Percentiles rank a stretch among this genome's conserved stretches.
phyloP scores from a whole-genome alignment of 2,113 vertebrate species.

The Urocynchramus pylzowi region DNA sequence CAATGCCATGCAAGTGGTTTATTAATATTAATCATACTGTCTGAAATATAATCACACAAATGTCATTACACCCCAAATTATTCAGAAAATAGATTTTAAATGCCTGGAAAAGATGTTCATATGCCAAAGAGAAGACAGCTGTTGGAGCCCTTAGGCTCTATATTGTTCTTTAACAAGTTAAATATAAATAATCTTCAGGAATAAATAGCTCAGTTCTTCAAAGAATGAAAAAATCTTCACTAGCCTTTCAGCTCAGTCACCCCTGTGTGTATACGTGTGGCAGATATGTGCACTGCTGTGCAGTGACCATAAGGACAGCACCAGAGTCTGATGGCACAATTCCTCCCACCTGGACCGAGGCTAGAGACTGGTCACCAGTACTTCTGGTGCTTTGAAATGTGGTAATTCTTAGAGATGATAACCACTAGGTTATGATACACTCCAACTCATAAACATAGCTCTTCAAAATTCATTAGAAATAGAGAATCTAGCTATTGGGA shows the following conservation, averaged over 20 bases:
- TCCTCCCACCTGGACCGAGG: not conserved
- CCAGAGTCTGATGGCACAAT: not conserved
- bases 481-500: not conserved
- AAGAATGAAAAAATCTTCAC: not conserved
- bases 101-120: not conserved
- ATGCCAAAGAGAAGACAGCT: not conserved
- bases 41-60: not conserved
- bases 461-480: not conserved
- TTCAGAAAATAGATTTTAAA: not conserved
- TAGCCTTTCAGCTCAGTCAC: not conserved
- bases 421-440: not conserved
- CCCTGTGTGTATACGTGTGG: not conserved
- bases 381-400: not conserved
- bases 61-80: not conserved
- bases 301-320: not conserved
- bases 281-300: not conserved
- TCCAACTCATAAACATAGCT: not conserved
- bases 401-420: not conserved
- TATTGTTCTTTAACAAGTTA: not conserved
- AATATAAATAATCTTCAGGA: not conserved
- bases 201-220: not conserved
- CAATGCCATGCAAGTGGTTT: not conserved
- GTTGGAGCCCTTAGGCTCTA: not conserved
- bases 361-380: not conserved
- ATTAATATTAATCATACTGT: not conserved